A percentile compares a stretch with the other conserved stretches of the same genome.
phyloP scores from a whole-genome alignment of 2,888 invertebrate genomes.

The Cordilura impudica region DNA sequence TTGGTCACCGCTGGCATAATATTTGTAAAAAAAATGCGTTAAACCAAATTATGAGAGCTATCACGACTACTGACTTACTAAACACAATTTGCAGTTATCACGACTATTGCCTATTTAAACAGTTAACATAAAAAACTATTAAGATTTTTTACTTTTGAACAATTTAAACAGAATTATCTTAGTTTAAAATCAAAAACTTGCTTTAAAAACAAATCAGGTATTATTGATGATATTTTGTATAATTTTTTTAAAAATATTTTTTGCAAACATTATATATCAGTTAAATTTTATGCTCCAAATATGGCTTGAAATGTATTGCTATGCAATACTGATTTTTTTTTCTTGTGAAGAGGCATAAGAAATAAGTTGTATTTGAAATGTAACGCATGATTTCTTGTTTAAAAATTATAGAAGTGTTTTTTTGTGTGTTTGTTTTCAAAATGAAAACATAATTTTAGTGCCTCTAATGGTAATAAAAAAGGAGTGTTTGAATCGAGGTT shows the following conservation, averaged over 20 bases:
- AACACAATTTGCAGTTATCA: conserved; percentile 10
- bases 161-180: neutral
- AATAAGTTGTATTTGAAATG: conserved; percentile 36
- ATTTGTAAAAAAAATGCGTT: too few species aligned
- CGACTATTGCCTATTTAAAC: conserved; percentile 17
- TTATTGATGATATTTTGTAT: conserved; percentile 19
- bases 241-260: conserved; percentile 4
- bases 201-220: neutral
- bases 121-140: conserved; percentile 10
- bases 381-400: conserved; percentile 56
- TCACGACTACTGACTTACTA: too few species aligned
- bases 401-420: conserved; percentile 7
- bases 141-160: conserved; percentile 6
- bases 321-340: conserved; percentile 8
- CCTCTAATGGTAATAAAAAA: conserved; percentile 39
- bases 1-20: too few species aligned
- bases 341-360: conserved; percentile 4
- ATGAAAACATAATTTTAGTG: conserved; percentile 41
- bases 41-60: too few species aligned
- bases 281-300: conserved; percentile 57
- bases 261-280: conserved; percentile 10
- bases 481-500: conserved; percentile 20
- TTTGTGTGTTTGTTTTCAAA: conserved; percentile 9
- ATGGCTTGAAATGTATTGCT: conserved; percentile 47
- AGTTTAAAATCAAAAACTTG: neutral